A percentile compares a stretch with the other conserved stretches of the same genome.
Evolutionary conservation across 2,113 vertebrate species (phyloP).

Genomic region (Urocynchramus pylzowi): DNA sequence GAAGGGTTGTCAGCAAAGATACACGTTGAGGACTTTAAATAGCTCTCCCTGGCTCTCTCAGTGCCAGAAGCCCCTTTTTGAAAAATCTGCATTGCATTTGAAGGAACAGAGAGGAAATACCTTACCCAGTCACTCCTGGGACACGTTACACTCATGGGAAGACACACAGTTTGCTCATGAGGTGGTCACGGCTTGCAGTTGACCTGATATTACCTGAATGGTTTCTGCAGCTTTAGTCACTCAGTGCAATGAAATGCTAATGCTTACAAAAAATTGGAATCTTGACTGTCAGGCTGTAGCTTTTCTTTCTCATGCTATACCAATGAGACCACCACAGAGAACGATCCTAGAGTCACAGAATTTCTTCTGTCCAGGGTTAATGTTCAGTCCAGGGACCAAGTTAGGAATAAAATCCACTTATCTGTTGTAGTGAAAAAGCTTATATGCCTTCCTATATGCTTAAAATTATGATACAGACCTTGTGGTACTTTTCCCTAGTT

Average conservation of each 20-base stretch:
- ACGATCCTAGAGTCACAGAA: neutral
- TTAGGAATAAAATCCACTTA: neutral
- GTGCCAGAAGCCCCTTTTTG: neutral
- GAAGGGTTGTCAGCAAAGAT: neutral
- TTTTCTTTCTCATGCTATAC: neutral
- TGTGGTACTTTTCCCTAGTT: neutral
- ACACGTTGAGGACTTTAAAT: neutral
- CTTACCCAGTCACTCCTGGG: neutral
- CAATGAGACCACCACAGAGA: neutral
- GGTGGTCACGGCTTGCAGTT: neutral
- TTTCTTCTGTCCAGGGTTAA: neutral
- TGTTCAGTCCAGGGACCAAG: neutral
- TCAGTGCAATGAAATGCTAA: neutral
- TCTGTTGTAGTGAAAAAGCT: neutral
- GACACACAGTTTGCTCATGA: neutral
- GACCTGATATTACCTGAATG: neutral
- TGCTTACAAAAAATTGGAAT: neutral
- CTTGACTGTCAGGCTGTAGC: neutral
- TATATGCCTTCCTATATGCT: neutral
- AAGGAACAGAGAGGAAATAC: neutral
- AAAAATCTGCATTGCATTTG: neutral
- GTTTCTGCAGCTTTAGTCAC: neutral
- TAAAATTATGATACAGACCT: neutral
- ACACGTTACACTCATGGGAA: fast-evolving
- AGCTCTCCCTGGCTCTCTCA: neutral